Conservation (phyloP, 1,140 invertebrate species). For the Megathymus violae region DNA sequence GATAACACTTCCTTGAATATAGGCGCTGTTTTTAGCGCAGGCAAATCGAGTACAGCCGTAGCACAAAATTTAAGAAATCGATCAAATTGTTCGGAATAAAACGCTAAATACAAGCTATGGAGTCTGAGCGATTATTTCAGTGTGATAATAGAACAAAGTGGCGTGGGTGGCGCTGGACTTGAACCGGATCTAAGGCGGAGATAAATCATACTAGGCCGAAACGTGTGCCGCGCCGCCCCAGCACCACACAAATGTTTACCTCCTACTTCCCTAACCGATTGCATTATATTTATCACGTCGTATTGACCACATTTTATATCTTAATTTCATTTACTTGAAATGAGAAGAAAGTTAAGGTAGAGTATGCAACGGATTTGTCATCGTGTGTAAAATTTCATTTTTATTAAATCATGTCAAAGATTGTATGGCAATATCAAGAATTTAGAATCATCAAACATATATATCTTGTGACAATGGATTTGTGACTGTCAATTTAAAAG, state of each 20-base stretch:
- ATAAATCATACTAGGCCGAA: slow-evolving; percentile 67
- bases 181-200: slow-evolving; percentile 68
- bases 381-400: too few relatives aligned
- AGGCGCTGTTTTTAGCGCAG: neutral
- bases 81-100: slow-evolving; percentile 11
- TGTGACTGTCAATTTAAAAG: too few relatives aligned
- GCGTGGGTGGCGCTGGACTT: slow-evolving; percentile 61
- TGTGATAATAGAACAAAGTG: slow-evolving; percentile 66
- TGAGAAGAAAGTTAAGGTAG: too few relatives aligned
- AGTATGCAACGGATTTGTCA: too few relatives aligned
- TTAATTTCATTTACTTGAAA: too few relatives aligned
- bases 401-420: too few relatives aligned
- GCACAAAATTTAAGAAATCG: too few relatives aligned
- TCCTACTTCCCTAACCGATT: neutral
- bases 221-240: slow-evolving; percentile 41
- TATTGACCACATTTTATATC: too few relatives aligned
- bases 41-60: neutral
- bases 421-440: too few relatives aligned
- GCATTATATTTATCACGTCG: neutral
- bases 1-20: slow-evolving; percentile 1
- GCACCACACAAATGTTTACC: slow-evolving; percentile 14
- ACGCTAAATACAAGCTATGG: slow-evolving; percentile 40
- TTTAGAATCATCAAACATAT: too few relatives aligned
- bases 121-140: slow-evolving; percentile 60
- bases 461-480: too few relatives aligned